phyloP scores from a whole-genome alignment of 2,113 vertebrate genomes.

The Barbus barbus region DNA sequence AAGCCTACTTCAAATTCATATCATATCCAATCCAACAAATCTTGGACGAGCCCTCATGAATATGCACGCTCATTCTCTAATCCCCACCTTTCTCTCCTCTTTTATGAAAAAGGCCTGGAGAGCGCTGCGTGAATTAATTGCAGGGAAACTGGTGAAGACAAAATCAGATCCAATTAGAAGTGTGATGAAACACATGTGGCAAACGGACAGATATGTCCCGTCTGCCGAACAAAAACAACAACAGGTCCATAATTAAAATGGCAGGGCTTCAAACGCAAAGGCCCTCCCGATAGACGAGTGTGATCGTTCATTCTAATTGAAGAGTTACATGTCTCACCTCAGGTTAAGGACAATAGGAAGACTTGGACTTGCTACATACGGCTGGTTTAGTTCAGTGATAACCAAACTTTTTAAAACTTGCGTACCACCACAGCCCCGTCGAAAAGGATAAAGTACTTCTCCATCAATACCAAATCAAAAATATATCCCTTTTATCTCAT shows the following conservation, averaged over 20 bases:
- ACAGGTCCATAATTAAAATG: constrained; percentile 72
- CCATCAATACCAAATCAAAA: background rate
- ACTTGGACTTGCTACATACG: background rate
- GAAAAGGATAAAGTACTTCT: background rate
- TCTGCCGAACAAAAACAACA: constrained; percentile 65
- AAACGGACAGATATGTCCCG: constrained; percentile 60
- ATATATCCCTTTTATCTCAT: background rate
- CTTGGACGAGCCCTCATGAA: constrained; percentile 12
- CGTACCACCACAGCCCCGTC: background rate
- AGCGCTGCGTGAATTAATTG: constrained; percentile 67
- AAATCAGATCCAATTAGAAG: constrained; percentile 78
- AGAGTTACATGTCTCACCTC: constrained; percentile 32
- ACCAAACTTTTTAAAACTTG: too few species aligned
- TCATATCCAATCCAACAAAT: constrained; percentile 11
- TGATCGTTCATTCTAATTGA: constrained; percentile 34
- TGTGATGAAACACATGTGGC: constrained; percentile 73
- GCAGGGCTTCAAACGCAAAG: constrained; percentile 71
- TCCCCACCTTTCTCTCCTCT: constrained; percentile 46
- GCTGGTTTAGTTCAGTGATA: background rate
- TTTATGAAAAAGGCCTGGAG: constrained; percentile 42
- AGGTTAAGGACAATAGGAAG: constrained; percentile 24
- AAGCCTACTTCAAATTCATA: constrained; percentile 20
- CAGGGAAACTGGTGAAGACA: constrained; percentile 58
- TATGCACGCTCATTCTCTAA: constrained; percentile 27
- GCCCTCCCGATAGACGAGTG: background rate